These are phyloP conservation scores for Pitangus sulphuratus DNA, from an alignment of 2,797 vertebrate genomes.

Conservation along the genomic window DNA sequence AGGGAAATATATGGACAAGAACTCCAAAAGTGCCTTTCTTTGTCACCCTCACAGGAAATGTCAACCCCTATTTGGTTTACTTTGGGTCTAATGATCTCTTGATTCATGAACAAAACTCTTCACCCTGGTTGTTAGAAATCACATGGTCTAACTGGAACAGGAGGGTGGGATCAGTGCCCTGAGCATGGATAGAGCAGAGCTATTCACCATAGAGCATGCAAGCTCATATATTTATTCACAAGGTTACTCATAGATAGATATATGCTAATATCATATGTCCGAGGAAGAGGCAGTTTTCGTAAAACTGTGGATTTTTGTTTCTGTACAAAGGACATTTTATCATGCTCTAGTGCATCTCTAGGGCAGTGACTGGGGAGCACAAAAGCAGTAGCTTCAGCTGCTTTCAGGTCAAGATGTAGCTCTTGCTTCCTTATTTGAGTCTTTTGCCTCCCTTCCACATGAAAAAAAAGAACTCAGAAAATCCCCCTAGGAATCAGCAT, in stretches of 20 bases:
- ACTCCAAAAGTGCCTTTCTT: background rate
- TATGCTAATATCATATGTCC: background rate
- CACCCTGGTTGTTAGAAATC: accelerated
- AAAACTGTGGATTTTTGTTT: background rate
- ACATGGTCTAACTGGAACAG: background rate
- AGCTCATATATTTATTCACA: background rate
- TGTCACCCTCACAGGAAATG: background rate
- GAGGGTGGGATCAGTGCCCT: background rate
- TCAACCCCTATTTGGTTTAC: background rate
- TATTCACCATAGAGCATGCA: background rate
- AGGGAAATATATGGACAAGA: background rate
- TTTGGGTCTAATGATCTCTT: background rate
- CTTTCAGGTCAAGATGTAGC: background rate
- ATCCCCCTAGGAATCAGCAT: background rate
- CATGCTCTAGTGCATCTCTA: background rate
- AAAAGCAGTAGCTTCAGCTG: background rate
- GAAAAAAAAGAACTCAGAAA: background rate
- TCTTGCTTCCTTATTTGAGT: background rate
- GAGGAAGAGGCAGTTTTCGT: background rate
- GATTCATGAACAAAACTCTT: background rate
- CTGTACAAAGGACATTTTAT: background rate
- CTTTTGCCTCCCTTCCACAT: background rate
- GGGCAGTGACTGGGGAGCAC: background rate
- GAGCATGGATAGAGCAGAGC: background rate
- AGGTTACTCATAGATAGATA: background rate